phyloP scores from a whole-genome alignment of 2,113 vertebrate genomes.

The Asarcornis scutulata region DNA sequence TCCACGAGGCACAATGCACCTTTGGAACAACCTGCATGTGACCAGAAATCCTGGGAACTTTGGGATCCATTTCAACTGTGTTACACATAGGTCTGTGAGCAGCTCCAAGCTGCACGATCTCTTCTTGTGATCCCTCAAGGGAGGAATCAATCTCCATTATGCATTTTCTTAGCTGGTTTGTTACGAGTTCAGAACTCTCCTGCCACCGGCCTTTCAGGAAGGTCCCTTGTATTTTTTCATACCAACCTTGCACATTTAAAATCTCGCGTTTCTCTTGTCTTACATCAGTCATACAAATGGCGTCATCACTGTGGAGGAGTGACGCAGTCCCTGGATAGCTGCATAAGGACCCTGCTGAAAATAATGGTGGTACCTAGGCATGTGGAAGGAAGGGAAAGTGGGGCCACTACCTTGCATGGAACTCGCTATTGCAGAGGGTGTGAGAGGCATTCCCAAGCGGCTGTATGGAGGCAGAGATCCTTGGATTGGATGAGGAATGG shows the following conservation, averaged over 20 bases:
- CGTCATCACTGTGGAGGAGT: conserved; percentile 97
- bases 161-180: conserved; percentile 23
- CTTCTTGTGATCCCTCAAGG: neutral
- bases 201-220: conserved; percentile 45
- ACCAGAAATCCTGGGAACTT: conserved; percentile 11
- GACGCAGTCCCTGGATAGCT: conserved; percentile 97
- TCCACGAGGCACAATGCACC: neutral
- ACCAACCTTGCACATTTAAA: conserved; percentile 10
- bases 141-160: conserved; percentile 40
- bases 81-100: neutral
- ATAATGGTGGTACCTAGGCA: conserved; percentile 98
- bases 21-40: neutral
- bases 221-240: conserved; percentile 20
- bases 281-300: conserved; percentile 92
- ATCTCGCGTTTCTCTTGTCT: neutral
- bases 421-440: conserved; percentile 88
- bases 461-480: conserved; percentile 93
- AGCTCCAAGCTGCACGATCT: conserved; percentile 12
- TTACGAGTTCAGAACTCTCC: conserved; percentile 37
- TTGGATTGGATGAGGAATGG: conserved; percentile 93
- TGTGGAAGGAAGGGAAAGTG: conserved; percentile 96
- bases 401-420: conserved; percentile 94
- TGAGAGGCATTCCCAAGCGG: conserved; percentile 92
- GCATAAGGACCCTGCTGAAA: conserved; percentile 99
- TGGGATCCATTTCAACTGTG: neutral